Base-by-base conservation (phyloP, 2,888 invertebrate species). In the Osedax frankpressi region DNA sequence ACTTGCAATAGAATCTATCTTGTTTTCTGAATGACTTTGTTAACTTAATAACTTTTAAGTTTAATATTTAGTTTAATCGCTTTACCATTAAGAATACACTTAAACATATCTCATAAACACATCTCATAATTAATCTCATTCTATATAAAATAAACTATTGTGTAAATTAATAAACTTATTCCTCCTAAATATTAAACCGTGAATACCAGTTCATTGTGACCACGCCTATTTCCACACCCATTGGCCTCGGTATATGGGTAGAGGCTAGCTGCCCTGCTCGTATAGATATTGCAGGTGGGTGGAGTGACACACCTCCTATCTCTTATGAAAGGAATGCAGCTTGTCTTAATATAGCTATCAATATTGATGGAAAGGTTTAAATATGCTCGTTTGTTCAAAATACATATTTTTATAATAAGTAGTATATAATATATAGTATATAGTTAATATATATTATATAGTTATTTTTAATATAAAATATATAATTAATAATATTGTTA, bases 301-400 rank as follows among this genome's bases (percentile, higher is more conserved):
- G 88, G 88, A 85, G 86, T 1, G 88, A 88, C 80, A 87, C 87
- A 2, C 87, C 88, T 3, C 88, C 87, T 1, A 87, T 88, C 73
- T 87, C 87, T 11, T 87, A 87, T 77, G 87, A 87, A 78, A 82
- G 85, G 75, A 86, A 86, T 2, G 86, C 86, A 2, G 85, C 85
- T 29, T 84, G 87, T 6, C 85, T 86, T 74, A 83, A 81, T 74
- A 81, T 81, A 2, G 86, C 87, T 6, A 79, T 88, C 14, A 78
- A 81, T 28, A 79, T 88, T 29, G 84, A 87, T 79, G 86, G 84
- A 63, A 81, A 84, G 81, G 85, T 85, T 73, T n/a, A n/a, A n/a
- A n/a, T n/a, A n/a, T n/a, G n/a, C n/a, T n/a, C n/a, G n/a, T n/a
- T n/a, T n/a, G n/a, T n/a, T n/a, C n/a, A n/a, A n/a, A n/a, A n/a